Conservation (phyloP, 2,113 vertebrate species). For the Dendropsophus ebraccatus region DNA sequence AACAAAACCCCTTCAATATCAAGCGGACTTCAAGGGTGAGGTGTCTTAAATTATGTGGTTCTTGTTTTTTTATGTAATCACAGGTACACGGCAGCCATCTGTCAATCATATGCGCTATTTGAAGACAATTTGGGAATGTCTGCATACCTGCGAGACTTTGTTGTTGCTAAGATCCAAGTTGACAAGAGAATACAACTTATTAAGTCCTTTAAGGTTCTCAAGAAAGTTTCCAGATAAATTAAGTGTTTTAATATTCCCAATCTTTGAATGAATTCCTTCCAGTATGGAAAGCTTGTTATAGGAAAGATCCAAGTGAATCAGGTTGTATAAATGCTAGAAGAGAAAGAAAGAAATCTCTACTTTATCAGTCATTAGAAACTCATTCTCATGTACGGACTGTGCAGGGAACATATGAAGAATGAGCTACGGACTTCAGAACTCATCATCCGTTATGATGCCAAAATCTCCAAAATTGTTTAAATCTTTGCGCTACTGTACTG, state of each 20-base stretch:
- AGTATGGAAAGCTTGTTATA: slow-evolving; percentile 86
- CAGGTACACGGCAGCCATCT: no score
- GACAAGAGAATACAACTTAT: slow-evolving; percentile 94
- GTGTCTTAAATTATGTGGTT: no score
- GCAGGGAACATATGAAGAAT: no score
- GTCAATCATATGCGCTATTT: no score
- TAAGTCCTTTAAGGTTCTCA: slow-evolving; percentile 85
- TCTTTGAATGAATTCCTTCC: slow-evolving; percentile 89
- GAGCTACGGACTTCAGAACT: no score
- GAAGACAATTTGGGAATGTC: not conserved
- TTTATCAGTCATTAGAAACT: not conserved
- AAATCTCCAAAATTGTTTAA: no score
- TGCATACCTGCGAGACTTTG: slow-evolving; percentile 83
- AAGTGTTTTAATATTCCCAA: slow-evolving; percentile 96
- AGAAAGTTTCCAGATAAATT: slow-evolving; percentile 94
- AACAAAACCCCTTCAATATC: no score
- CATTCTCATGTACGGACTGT: no score
- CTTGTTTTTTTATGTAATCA: no score
- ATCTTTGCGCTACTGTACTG: no score
- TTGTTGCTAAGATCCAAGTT: slow-evolving; percentile 93
- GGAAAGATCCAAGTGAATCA: slow-evolving; percentile 94
- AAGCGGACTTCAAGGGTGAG: no score
- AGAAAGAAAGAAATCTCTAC: not conserved
- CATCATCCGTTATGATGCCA: no score
- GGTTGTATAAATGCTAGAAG: slow-evolving; percentile 90